Evolutionary conservation across 1,140 invertebrate species (phyloP).

Genomic region (Fopius arisanus): DNA sequence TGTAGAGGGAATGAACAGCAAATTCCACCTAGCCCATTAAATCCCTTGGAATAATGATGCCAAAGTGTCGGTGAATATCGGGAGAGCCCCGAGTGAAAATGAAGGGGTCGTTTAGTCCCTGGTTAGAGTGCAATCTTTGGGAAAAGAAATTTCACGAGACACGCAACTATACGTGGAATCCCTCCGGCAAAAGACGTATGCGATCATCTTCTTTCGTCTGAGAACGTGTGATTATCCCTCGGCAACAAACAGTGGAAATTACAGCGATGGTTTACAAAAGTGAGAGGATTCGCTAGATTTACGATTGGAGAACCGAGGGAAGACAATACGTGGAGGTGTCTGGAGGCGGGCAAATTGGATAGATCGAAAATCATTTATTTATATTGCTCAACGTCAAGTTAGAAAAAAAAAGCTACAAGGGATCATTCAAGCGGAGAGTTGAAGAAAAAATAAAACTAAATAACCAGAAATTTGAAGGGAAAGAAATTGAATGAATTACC

Average conservation of each 20-base stretch:
- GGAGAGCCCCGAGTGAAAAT: not conserved
- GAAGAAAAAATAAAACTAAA: no score
- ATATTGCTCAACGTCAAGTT: no score
- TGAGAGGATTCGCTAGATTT: not conserved
- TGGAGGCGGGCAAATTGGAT: not conserved
- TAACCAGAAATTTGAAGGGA: no score
- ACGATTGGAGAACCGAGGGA: not conserved
- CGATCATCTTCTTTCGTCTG: not conserved
- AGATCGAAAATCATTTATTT: no score
- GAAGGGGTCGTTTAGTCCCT: not conserved
- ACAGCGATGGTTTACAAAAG: not conserved
- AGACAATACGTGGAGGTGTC: not conserved
- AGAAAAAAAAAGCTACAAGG: no score
- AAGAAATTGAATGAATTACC: no score
- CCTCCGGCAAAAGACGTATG: not conserved
- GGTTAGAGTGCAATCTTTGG: not conserved
- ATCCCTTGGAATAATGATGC: not conserved
- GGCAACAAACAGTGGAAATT: not conserved
- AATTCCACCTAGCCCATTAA: not conserved
- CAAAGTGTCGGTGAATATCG: not conserved
- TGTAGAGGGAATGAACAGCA: not conserved
- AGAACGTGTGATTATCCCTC: slow-evolving; percentile 8
- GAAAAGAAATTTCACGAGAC: not conserved
- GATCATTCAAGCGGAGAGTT: no score
- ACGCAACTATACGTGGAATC: not conserved